Evolutionary conservation across 2,113 vertebrate genomes (phyloP), one percentile per base, ranked within the genome.

Genomic region (Pteruthius melanotis): DNA sequence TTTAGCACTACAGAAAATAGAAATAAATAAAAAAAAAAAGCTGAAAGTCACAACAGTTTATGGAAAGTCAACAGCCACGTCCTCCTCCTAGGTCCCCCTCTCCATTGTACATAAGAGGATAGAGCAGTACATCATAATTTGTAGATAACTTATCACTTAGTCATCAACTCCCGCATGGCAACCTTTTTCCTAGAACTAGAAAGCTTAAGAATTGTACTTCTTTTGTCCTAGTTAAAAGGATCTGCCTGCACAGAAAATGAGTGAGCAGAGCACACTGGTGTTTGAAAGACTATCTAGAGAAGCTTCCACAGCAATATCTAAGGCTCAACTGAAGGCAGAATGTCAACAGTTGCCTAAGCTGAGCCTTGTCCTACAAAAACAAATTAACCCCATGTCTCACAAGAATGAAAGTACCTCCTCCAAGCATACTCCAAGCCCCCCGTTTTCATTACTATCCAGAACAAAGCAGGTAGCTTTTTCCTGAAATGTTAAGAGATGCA

Each of bases 41-140:
- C 28, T 16, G 14, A 7, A 80, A 66, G 9, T 30, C 30, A 64
- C 11, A 11, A 33, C 3, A 81, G 24, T 39, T 75, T 54, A 60
- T 35, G 8, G 21, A 35, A 75, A 72, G 30, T 10, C 15, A 75
- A 61, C 12, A 70, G n/a, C 8, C 40, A 3, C 54, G 30, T 65
- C 63, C 33, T 65, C 28, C 35, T 71, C 28, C 12, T 26, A 31
- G 23, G 18, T 30, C 15, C 6, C 5, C 9, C 9, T 26, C 33
- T 50, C 33, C 5, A 54, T 8, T 7, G 10, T 3, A 23, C 4
- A 5, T 7, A 2, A 26, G 4, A 66, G 13, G 18, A 52, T 0
- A n/a, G 20, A 47, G 9, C 11, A 78, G 7, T 47, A 74, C 6
- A 10, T 14, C n/a, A 13, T 31, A 68, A 39, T 12, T 21, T 52